Evolutionary conservation across 2,797 vertebrate species (phyloP), one percentile per base, ranked within the genome.

Genomic region (Neopelma chrysocephalum): DNA sequence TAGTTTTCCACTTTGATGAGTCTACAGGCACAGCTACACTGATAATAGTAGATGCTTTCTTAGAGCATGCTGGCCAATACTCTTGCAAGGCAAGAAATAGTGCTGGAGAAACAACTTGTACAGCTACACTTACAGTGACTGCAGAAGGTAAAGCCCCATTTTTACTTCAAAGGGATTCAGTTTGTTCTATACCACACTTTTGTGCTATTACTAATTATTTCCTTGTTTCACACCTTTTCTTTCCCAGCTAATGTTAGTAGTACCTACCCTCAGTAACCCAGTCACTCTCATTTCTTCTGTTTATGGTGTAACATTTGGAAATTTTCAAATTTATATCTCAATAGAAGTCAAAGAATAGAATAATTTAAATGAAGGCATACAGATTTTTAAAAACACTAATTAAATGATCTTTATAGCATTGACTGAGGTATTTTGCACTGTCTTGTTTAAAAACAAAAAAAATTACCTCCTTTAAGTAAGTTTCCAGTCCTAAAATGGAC

Each of bases 1-100:
- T 99, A 98, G 98, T 99, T 96, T 99, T 99, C 97, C 98, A 99
- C 96, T 99, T 99, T 96, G 99, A 99, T 96, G 98, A 99, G 97
- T 98, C 97, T 96, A 98, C 98, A 66, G 98, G 98, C 97, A 98
- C 98, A 75, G 99, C 98, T 97, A 98, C 98, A 84, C 98, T 99
- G 97, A 99, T 99, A 97, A 98, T 99, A 97, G 99, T 99, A 66
- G 99, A 99, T 89, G 98, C 99, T 95, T 99, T 99, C 96, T 94
- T 97, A 94, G 98, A 99, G 97, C 99, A 99, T 94, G 98, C 98
- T 68, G 99, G 99, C 76, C 98, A 98, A 89, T 99, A 99, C 98
- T 98, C 97, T 97, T 99, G 99, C 98, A 98, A 98, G 97, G 99
- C 99, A 73, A 96, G 97, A 96, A 99, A 98, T 98, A 98, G 90